These are phyloP conservation scores for Anolis sagrei DNA, from an alignment of 2,113 vertebrate genomes.

Conservation along the genomic window DNA sequence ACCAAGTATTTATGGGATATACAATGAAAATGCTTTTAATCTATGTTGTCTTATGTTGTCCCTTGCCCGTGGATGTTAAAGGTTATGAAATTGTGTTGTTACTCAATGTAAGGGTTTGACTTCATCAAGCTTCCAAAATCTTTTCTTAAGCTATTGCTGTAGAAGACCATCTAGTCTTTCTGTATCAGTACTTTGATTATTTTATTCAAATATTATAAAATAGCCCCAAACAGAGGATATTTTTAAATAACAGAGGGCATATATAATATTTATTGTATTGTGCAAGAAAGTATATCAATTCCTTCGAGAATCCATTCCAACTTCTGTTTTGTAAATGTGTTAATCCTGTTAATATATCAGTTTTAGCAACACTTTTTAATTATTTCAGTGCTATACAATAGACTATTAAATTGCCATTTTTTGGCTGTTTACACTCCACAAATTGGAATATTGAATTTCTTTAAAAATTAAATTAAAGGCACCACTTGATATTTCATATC, in stretches of 20 bases:
- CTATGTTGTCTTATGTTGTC: constrained; percentile 32
- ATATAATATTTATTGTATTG: background rate
- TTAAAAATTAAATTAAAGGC: constrained; percentile 53
- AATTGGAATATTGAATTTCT: constrained; percentile 26
- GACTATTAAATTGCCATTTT: background rate
- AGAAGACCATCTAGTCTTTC: constrained; percentile 42
- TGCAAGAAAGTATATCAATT: background rate
- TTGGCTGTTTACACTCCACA: too few species aligned
- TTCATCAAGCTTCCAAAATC: constrained; percentile 41
- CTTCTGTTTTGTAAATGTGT: background rate
- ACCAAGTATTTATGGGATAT: constrained; percentile 13
- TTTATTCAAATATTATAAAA: constrained; percentile 13
- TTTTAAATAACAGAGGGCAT: background rate
- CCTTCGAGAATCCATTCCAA: background rate
- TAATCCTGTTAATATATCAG: background rate
- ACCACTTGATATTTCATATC: constrained; percentile 15
- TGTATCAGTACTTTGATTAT: background rate
- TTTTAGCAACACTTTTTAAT: background rate
- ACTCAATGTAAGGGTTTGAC: constrained; percentile 39
- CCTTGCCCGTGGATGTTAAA: constrained; percentile 50
- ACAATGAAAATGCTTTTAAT: constrained; percentile 13
- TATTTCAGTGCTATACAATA: background rate
- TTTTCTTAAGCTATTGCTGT: constrained; percentile 65
- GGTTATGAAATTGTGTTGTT: constrained; percentile 43
- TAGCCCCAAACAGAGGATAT: background rate